Conservation (phyloP, 2,113 vertebrate species). For the Chamaetylas fuelleborni region DNA sequence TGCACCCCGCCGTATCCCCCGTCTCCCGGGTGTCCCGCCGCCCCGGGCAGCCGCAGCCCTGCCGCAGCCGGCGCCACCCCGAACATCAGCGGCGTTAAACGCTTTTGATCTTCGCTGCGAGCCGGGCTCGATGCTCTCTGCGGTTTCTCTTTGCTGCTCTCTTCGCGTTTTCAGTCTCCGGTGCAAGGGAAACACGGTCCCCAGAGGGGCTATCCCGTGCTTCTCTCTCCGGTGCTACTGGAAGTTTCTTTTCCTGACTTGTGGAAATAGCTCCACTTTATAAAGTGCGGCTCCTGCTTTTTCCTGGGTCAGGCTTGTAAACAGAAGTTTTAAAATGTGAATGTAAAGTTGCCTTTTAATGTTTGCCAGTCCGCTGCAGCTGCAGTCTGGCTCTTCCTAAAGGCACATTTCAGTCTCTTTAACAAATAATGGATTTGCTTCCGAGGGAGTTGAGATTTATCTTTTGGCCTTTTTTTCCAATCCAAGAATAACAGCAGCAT, state of each 20-base stretch:
- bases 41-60: not conserved
- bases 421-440: not conserved
- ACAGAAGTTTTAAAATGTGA: not conserved
- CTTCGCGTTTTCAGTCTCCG: not conserved
- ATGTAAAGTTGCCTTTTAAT: not conserved
- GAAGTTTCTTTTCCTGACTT: not conserved
- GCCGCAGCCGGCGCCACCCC: accelerated
- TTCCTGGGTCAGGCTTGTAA: not conserved
- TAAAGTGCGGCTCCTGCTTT: not conserved
- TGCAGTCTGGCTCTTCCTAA: not conserved
- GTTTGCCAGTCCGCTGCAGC: not conserved
- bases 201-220: not conserved
- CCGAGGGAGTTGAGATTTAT: not conserved
- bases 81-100: accelerated
- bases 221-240: not conserved
- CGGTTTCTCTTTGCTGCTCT: not conserved
- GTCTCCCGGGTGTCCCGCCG: not conserved
- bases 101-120: not conserved
- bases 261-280: not conserved
- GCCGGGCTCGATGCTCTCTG: not conserved
- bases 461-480: not conserved
- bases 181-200: not conserved
- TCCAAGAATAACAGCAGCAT: not conserved
- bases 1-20: no score
- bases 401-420: not conserved